Conservation (phyloP, 2,797 vertebrate species). For the Staurois parvus region DNA sequence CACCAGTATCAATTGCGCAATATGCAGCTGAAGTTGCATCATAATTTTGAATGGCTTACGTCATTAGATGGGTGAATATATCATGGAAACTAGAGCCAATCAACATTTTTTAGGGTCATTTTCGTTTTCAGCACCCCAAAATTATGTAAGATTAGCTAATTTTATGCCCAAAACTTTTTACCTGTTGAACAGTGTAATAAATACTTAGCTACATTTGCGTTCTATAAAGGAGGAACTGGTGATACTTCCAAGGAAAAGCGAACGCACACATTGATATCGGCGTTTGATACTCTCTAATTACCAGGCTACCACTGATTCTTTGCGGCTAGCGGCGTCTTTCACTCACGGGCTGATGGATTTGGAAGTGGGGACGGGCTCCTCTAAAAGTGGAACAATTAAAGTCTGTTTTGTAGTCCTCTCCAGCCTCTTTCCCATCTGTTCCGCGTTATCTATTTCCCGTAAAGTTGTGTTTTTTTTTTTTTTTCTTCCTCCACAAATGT, state of each 20-base stretch:
- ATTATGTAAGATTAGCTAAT: too few species aligned
- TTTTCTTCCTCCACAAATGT: slow-evolving; percentile 32
- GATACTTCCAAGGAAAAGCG: not conserved
- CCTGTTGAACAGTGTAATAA: too few species aligned
- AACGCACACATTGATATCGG: not conserved
- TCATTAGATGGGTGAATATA: too few species aligned
- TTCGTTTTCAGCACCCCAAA: too few species aligned
- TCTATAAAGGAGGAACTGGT: not conserved
- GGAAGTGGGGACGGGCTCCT: not conserved
- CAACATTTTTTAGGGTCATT: too few species aligned
- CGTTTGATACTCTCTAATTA: not conserved
- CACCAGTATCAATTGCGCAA: too few species aligned
- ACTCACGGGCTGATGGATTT: slow-evolving; percentile 2
- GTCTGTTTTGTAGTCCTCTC: not conserved
- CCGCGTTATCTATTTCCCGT: slow-evolving; percentile 30
- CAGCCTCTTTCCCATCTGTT: slow-evolving; percentile 34
- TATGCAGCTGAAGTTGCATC: too few species aligned
- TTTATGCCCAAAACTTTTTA: too few species aligned
- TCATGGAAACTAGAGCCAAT: too few species aligned
- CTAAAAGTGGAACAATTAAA: slow-evolving; percentile 41
- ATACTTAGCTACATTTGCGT: not conserved
- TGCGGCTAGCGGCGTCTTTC: not conserved
- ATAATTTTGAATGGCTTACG: too few species aligned
- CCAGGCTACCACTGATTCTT: not conserved
- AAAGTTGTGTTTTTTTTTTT: slow-evolving; percentile 31